Evolutionary conservation across 2,113 vertebrate species (phyloP).

Genomic region (Garra rufa): DNA sequence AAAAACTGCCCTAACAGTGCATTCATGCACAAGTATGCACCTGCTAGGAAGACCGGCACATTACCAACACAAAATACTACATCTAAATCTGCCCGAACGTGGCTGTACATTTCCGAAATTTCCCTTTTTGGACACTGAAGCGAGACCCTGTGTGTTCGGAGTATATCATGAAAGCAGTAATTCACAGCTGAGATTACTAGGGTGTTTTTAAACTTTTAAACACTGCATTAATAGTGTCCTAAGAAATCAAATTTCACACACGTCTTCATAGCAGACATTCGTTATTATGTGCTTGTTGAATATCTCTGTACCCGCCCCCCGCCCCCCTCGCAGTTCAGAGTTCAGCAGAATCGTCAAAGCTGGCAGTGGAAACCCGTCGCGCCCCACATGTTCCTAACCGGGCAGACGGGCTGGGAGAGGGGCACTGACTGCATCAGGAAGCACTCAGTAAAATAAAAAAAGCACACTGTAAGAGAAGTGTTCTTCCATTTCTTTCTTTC

Average conservation of each 20-base stretch:
- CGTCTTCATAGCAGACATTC: constrained; percentile 21
- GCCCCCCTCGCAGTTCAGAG: constrained; percentile 39
- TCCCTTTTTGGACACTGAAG: background rate
- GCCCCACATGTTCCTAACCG: constrained; percentile 14
- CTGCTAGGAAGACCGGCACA: constrained; percentile 11
- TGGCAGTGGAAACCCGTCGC: constrained; percentile 48
- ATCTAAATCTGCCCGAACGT: constrained; percentile 14
- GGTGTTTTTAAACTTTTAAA: constrained; percentile 25
- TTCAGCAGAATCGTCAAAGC: constrained; percentile 50
- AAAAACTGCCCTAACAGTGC: constrained; percentile 40
- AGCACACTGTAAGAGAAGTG: constrained; percentile 44
- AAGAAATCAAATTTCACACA: constrained; percentile 31
- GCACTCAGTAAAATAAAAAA: constrained; percentile 47
- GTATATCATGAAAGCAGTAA: background rate
- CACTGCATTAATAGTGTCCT: constrained; percentile 24
- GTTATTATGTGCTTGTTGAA: constrained; percentile 40
- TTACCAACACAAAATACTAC: constrained; percentile 41
- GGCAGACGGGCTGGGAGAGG: background rate
- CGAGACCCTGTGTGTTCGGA: background rate
- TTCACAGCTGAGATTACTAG: constrained; percentile 30
- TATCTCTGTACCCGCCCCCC: constrained; percentile 10
- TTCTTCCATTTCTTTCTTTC: constrained; percentile 27
- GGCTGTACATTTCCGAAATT: background rate
- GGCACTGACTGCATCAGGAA: constrained; percentile 53
- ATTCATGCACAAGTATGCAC: constrained; percentile 49